Percentiles rank a stretch among this genome's conserved stretches.
Evolutionary conservation across 2,113 vertebrate species (phyloP).

Genomic region (Prinia subflava): DNA sequence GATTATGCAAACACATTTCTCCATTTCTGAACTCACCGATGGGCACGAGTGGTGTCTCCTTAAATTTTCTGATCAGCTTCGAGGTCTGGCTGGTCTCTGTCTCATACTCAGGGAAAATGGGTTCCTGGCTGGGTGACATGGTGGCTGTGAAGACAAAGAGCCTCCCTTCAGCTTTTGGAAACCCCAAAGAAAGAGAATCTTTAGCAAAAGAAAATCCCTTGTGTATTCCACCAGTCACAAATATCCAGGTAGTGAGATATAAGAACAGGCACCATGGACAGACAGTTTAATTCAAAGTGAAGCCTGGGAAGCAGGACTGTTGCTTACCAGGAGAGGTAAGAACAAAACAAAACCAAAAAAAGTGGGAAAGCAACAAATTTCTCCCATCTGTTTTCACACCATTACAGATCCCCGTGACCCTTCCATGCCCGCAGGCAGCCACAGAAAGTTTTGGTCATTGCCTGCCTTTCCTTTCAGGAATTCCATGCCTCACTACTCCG

Average conservation of each 20-base stretch:
- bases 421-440: rapidly evolving
- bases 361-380: not conserved
- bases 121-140: constrained; percentile 17
- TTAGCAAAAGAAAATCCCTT: not conserved
- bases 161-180: not conserved
- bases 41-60: constrained; percentile 35
- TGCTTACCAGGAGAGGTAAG: not conserved
- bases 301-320: not conserved
- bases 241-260: rapidly evolving
- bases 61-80: constrained; percentile 31
- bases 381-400: not conserved
- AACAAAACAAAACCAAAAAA: not conserved
- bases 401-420: rapidly evolving
- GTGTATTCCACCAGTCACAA: rapidly evolving
- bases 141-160: constrained; percentile 2
- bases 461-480: not conserved
- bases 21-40: not conserved
- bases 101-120: not conserved
- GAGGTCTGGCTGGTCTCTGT: constrained; percentile 38
- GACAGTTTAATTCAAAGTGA: not conserved
- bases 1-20: not conserved
- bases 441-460: not conserved
- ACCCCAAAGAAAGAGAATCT: not conserved
- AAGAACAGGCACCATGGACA: not conserved
- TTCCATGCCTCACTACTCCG: rapidly evolving